phyloP scores from a whole-genome alignment of 2,888 invertebrate genomes.

The Nowickia ferox region DNA sequence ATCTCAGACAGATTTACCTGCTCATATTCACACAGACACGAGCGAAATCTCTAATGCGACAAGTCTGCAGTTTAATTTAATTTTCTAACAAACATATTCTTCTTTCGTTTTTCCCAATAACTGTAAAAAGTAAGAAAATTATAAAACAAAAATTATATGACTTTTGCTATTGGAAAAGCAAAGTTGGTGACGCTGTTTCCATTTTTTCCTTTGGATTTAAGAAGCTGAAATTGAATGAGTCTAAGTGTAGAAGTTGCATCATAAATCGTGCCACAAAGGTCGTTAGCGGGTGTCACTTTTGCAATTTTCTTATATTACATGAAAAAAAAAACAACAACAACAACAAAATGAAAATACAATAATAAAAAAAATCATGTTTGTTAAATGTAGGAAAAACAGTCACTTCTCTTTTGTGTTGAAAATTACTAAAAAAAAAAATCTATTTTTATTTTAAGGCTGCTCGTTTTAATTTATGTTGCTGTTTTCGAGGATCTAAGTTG shows the following conservation, averaged over 20 bases:
- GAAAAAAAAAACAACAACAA: conserved; percentile 54
- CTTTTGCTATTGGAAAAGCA: conserved; percentile 30
- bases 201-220: conserved; percentile 45
- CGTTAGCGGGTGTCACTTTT: conserved; percentile 80
- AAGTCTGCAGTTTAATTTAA: conserved; percentile 66
- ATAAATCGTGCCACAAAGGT: conserved; percentile 83
- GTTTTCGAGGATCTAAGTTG: conserved; percentile 4
- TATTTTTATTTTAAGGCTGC: conserved; percentile 23
- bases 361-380: conserved; percentile 67
- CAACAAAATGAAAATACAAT: neutral
- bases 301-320: conserved; percentile 72
- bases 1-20: conserved; percentile 44
- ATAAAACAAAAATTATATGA: conserved; percentile 31
- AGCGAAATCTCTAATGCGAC: conserved; percentile 48
- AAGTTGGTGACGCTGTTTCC: conserved; percentile 46
- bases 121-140: conserved; percentile 33
- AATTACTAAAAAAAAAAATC: neutral
- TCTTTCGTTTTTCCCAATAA: conserved; percentile 4
- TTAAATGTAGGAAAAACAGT: conserved; percentile 53
- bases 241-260: conserved; percentile 77
- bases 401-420: conserved; percentile 54
- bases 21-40: neutral
- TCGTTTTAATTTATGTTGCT: conserved; percentile 7
- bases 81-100: conserved; percentile 57
- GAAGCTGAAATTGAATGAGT: conserved; percentile 58